Evolutionary conservation across 37 sponge, comb jelly and placozoan genomes (phyloP).

Genomic region (Halichondria panicea): DNA sequence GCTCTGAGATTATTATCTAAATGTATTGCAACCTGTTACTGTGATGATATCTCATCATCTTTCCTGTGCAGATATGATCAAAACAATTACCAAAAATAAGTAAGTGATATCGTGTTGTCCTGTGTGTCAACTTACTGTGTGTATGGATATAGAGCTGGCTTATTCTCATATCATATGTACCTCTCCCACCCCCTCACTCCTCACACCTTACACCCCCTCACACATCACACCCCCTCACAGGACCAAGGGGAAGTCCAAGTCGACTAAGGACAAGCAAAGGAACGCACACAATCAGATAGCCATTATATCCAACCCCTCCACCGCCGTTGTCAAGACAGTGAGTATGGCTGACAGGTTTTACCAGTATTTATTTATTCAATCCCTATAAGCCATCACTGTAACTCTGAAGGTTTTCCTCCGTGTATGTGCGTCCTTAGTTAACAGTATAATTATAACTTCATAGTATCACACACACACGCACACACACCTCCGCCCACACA

Average conservation of each 20-base stretch:
- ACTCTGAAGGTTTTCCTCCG: neutral
- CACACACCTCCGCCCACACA: neutral
- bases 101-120: neutral
- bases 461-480: no score
- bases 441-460: neutral
- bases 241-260: slow-evolving; percentile 34
- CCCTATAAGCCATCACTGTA: neutral
- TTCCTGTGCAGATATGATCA: slow-evolving; percentile 1
- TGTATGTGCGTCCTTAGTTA: neutral
- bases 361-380: no score
- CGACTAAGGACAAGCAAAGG: slow-evolving; percentile 45
- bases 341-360: neutral
- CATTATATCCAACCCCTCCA: slow-evolving; percentile 14
- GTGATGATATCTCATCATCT: no score
- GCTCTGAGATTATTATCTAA: no score
- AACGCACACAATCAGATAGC: neutral
- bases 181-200: neutral
- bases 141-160: no score
- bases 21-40: no score
- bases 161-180: no score
- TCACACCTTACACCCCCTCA: neutral
- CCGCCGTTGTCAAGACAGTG: neutral
- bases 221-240: neutral
- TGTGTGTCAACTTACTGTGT: neutral
- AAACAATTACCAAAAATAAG: slow-evolving; percentile 17